These are phyloP conservation scores for Eupithecia tripunctaria DNA, from an alignment of 2,888 invertebrate genomes.

Conservation along the genomic window DNA sequence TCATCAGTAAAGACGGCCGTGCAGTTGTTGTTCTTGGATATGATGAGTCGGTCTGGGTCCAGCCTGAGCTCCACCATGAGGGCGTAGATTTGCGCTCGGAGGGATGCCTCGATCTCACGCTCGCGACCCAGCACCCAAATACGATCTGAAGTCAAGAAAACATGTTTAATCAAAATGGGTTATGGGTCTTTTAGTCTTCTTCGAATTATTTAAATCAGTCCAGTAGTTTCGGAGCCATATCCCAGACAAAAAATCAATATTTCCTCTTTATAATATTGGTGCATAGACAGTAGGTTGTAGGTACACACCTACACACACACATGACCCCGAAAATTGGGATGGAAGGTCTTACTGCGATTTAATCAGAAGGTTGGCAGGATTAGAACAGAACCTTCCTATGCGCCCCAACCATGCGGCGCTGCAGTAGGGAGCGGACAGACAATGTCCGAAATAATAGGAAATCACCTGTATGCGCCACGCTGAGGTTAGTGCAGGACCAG, in stretches of 20 bases:
- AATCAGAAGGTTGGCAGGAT: too few relatives aligned
- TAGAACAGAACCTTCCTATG: too few relatives aligned
- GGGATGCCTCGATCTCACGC: constrained; percentile 86
- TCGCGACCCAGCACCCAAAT: constrained; percentile 89
- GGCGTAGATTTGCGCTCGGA: constrained; percentile 87
- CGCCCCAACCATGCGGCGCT: too few relatives aligned
- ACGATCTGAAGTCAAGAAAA: constrained; percentile 80
- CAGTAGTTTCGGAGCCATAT: too few relatives aligned
- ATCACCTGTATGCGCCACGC: constrained; percentile 85
- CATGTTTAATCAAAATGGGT: background rate
- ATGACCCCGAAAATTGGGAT: background rate
- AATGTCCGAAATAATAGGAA: background rate
- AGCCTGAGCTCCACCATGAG: constrained; percentile 84
- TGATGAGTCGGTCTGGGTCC: constrained; percentile 88
- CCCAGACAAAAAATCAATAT: too few relatives aligned
- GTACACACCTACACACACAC: too few relatives aligned
- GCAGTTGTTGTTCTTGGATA: constrained; percentile 89
- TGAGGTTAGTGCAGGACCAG: constrained; percentile 89
- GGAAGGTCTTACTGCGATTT: too few relatives aligned
- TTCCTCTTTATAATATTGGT: too few relatives aligned
- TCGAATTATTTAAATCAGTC: too few relatives aligned
- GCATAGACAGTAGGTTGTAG: too few relatives aligned
- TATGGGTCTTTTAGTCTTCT: too few relatives aligned
- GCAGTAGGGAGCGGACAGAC: too few relatives aligned
- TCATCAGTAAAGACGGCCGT: constrained; percentile 41